A percentile compares a stretch with the other conserved stretches of the same genome.
These are phyloP conservation scores for Cryptotis parvus DNA, from an alignment of 2,113 vertebrate species.

Conservation along the genomic window DNA sequence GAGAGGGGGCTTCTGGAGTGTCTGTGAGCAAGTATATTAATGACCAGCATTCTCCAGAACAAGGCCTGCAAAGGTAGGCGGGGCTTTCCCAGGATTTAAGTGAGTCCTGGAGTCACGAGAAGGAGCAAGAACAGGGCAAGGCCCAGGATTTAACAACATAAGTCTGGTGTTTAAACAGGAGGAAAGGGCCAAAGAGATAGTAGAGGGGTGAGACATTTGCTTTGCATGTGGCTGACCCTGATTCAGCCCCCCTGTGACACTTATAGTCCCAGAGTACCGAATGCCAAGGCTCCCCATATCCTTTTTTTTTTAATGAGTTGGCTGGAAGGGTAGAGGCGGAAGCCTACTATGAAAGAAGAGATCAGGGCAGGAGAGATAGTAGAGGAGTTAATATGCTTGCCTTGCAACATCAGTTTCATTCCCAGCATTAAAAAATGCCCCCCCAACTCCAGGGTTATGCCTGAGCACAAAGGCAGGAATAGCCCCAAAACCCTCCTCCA, in stretches of 20 bases:
- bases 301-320: not conserved
- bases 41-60: not conserved
- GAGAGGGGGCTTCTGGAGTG: not conserved
- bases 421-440: too few relatives aligned
- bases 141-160: not conserved
- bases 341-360: not conserved
- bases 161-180: too few relatives aligned
- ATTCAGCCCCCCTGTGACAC: not conserved
- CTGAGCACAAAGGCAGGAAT: too few relatives aligned
- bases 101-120: not conserved
- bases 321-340: constrained; percentile 16
- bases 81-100: not conserved
- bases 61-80: not conserved
- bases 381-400: too few relatives aligned
- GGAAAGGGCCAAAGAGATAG: not conserved
- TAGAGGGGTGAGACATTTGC: not conserved
- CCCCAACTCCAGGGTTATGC: too few relatives aligned
- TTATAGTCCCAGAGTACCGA: not conserved
- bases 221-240: not conserved
- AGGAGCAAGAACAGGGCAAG: not conserved
- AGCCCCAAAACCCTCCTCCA: too few relatives aligned
- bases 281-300: not conserved
- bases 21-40: not conserved
- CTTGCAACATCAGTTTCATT: too few relatives aligned
- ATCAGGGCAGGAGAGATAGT: not conserved